Base-by-base conservation (phyloP, 1,140 invertebrate genomes). In the Lordiphosa mommai region DNA sequence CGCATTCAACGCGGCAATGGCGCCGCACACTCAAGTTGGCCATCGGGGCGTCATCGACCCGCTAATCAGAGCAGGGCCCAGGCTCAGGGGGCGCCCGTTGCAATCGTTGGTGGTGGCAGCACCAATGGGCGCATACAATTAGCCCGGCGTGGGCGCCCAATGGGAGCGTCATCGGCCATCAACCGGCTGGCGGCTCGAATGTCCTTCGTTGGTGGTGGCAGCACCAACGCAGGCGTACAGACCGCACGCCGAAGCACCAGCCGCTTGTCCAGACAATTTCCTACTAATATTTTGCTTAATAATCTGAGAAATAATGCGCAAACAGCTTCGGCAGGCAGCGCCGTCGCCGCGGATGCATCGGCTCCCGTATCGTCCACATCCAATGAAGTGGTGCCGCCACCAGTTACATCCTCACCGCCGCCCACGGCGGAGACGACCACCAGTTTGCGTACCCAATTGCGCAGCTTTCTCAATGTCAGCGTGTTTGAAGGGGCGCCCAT, bases 291-390 rank as follows among this genome's bases (percentile, higher is more conserved):
- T 63, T 51, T 84, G 46, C 34, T 61, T 65, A 71, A 63, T 80
- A 71, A 63, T 76, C 36, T 63, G 67, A 74, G 65, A 82, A 82
- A 76, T 80, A 80, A 71, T 82, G 70, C 76, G 74, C 74, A 53
- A 74, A 63, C 61, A 76, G 76, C 76, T 82, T 30, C 49, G 49
- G 57, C 49, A 56, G 70, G 52, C 66, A 38, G 33, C 20, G 51
- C 38, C 20, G 37, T 27, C 8, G 17, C 16, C 38, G 4, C 41
- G 8, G 58, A 12, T 14, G 16, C 17, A 29, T 8, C n/a, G 9
- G 13, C 17, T 12, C 27, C 23, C 0, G 14, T n/a, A 23, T 7
- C 23, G 37, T n/a, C 16, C 29, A 33, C 37, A 44, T 16, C 23
- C 10, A 33, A 44, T 7, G 0, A 17, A 37, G 20, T 10, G 5